Conservation (phyloP, 2,888 invertebrate genomes). For the Phyllotreta cruciferae region DNA sequence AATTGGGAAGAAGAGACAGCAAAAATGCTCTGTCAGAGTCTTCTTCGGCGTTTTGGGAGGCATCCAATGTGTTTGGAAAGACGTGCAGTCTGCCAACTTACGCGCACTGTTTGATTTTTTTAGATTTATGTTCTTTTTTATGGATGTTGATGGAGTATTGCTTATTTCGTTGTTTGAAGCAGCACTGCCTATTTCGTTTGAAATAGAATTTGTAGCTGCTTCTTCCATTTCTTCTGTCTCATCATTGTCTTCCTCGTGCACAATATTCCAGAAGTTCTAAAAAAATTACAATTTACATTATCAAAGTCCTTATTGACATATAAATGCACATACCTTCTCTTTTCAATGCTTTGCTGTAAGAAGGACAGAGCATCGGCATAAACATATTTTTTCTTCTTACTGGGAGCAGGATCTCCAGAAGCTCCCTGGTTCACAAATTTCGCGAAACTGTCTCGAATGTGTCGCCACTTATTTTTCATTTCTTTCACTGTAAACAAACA, state of each 20-base stretch:
- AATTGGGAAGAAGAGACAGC: constrained; percentile 31
- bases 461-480: constrained; percentile 40
- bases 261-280: not conserved
- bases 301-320: too few species aligned
- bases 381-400: constrained; percentile 30
- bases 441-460: constrained; percentile 33
- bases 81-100: not conserved
- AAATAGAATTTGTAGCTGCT: not conserved
- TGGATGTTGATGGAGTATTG: too few species aligned
- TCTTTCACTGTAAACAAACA: constrained; percentile 33
- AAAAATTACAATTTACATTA: not conserved
- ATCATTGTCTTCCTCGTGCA: not conserved
- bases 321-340: constrained; percentile 4
- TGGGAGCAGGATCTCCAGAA: constrained; percentile 14
- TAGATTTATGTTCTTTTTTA: too few species aligned
- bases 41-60: constrained; percentile 13
- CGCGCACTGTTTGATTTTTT: not conserved
- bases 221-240: not conserved
- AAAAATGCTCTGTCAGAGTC: constrained; percentile 33
- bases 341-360: constrained; percentile 24
- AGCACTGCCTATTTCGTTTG: too few species aligned
- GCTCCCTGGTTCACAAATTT: constrained; percentile 34
- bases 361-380: constrained; percentile 39
- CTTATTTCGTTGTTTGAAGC: too few species aligned
- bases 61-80: not conserved